Conservation (phyloP, 1,140 invertebrate genomes). For the Drosophila arizonae region DNA sequence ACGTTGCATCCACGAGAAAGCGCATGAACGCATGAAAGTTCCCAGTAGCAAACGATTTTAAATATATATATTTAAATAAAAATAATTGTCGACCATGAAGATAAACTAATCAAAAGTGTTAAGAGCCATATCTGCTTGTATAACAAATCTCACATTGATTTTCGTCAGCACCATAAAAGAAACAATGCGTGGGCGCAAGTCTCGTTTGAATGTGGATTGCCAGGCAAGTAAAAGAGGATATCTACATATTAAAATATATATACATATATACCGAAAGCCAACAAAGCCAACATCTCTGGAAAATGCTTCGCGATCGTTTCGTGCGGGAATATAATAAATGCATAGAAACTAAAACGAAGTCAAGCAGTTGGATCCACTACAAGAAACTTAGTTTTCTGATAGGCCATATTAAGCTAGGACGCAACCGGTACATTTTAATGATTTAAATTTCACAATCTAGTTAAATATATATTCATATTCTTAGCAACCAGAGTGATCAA, state of each 20-base stretch:
- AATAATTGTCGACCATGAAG: conserved; percentile 16
- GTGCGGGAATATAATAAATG: conserved; percentile 36
- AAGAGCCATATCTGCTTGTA: conserved; percentile 30
- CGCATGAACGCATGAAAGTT: conserved; percentile 25
- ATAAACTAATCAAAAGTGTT: conserved; percentile 26
- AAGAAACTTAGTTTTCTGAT: conserved; percentile 18
- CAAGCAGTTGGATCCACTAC: not conserved
- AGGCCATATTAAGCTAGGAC: conserved; percentile 20
- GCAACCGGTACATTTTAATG: not conserved
- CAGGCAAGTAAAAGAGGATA: conserved; percentile 14
- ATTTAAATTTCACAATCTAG: not conserved
- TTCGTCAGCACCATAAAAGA: not conserved
- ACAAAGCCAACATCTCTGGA: conserved; percentile 34
- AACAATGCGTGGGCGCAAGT: conserved; percentile 26
- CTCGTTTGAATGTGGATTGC: conserved; percentile 4
- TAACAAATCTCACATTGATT: conserved; percentile 11
- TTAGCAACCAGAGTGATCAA: not conserved
- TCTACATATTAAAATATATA: too few species aligned
- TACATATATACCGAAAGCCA: too few species aligned
- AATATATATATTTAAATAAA: not conserved
- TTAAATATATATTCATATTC: not conserved
- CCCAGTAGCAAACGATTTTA: not conserved
- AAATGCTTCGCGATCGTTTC: conserved; percentile 32
- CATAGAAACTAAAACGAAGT: not conserved
- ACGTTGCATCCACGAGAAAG: not conserved